A percentile compares a stretch with the other conserved stretches of the same genome.
These are phyloP conservation scores for Agrochola lota DNA, from an alignment of 2,888 invertebrate species.

Conservation along the genomic window DNA sequence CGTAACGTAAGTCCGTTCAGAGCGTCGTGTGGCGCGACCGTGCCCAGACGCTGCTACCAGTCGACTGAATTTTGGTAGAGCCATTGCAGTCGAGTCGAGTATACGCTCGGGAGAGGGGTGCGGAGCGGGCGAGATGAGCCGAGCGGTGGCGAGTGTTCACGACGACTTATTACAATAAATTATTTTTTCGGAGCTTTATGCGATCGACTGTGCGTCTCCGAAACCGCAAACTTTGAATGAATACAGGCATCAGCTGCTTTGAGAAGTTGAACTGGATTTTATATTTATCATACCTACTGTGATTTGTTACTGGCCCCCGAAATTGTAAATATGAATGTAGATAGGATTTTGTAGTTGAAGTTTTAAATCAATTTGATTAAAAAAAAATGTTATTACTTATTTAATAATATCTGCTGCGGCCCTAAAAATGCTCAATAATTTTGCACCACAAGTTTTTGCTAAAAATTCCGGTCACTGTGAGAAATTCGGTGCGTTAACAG, in stretches of 20 bases:
- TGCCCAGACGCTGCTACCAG: conserved; percentile 87
- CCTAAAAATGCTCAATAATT: conserved; percentile 31
- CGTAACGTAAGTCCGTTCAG: conserved; percentile 82
- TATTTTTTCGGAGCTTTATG: conserved; percentile 87
- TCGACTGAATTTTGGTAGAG: conserved; percentile 86
- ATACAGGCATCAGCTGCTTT: conserved; percentile 79
- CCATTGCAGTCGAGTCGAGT: conserved; percentile 88
- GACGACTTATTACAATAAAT: conserved; percentile 90
- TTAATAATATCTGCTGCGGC: background rate
- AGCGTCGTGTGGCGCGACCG: conserved; percentile 88
- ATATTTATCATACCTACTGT: conserved; percentile 39
- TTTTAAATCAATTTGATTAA: background rate
- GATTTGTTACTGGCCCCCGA: conserved; percentile 13
- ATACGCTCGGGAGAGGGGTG: conserved; percentile 81
- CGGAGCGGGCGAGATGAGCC: conserved; percentile 85
- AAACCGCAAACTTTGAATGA: conserved; percentile 85
- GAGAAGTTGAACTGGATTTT: conserved; percentile 55
- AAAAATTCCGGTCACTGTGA: conserved; percentile 69
- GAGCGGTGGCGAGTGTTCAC: conserved; percentile 89
- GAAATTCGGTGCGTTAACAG: conserved; percentile 63
- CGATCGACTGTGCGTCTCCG: conserved; percentile 82
- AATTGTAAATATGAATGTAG: background rate
- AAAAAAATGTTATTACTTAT: background rate
- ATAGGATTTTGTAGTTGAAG: background rate
- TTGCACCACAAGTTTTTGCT: conserved; percentile 50